phyloP scores from a whole-genome alignment of 2,888 invertebrate genomes.

The Oxystoma pomonae region DNA sequence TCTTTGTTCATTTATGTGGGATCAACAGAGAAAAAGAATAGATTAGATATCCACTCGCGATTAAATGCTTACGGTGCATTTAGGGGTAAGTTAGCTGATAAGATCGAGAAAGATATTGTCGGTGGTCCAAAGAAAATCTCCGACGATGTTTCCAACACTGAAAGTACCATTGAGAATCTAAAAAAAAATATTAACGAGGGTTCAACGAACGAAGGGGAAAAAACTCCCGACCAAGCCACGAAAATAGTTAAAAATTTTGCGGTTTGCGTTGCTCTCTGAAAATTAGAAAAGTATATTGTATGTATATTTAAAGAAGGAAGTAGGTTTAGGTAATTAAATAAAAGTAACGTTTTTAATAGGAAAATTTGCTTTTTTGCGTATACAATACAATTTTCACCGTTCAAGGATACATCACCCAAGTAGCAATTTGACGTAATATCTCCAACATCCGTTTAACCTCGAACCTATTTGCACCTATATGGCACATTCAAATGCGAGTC shows the following conservation, averaged over 20 bases:
- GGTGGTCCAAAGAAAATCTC: constrained; percentile 6
- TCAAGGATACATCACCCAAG: no score
- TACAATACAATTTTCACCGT: constrained; percentile 15
- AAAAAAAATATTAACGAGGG: constrained; percentile 1
- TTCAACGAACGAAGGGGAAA: background rate
- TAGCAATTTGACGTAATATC: no score
- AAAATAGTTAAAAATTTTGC: constrained; percentile 8
- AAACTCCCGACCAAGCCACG: constrained; percentile 3
- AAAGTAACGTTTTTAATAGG: no score
- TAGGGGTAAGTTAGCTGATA: constrained; percentile 12
- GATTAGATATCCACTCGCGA: no score
- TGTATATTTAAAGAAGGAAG: background rate
- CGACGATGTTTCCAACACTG: background rate
- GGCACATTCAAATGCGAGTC: no score
- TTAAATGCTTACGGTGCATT: no score
- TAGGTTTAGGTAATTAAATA: background rate
- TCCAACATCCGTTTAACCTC: no score
- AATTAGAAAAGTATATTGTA: background rate
- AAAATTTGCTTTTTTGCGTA: no score
- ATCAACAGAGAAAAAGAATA: no score
- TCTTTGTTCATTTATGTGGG: no score
- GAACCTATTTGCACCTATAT: no score
- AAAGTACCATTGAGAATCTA: background rate
- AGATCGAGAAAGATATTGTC: constrained; percentile 16
- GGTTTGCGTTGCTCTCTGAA: constrained; percentile 1